phyloP scores from a whole-genome alignment of 2,113 vertebrate species.

The Lagopus leucura region DNA sequence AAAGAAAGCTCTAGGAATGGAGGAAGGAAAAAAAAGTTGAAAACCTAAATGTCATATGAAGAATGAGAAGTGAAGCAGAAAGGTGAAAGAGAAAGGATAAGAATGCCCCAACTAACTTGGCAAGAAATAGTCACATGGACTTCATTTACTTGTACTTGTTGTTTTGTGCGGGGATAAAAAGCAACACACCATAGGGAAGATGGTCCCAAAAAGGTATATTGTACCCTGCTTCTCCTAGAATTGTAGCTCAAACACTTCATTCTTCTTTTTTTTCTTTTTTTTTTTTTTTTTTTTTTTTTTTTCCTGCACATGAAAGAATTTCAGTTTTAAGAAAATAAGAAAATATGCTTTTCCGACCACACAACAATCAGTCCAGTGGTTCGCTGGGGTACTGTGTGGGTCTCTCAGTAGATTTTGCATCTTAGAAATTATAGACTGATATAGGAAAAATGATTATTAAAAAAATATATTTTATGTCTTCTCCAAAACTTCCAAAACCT shows the following conservation, averaged over 20 bases:
- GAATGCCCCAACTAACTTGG: background rate
- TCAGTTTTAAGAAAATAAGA: background rate
- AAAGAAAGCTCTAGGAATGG: background rate
- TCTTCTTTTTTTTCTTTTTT: background rate
- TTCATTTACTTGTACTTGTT: background rate
- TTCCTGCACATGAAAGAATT: background rate
- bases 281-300: background rate
- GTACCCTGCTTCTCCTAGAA: background rate
- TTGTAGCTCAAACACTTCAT: background rate
- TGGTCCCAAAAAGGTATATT: background rate
- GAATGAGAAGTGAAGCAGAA: background rate
- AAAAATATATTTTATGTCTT: background rate
- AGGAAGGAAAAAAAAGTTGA: background rate
- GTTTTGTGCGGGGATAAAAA: background rate
- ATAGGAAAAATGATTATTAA: background rate
- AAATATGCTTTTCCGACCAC: background rate
- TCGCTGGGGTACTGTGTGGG: background rate
- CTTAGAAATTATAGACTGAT: background rate
- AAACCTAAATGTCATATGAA: background rate
- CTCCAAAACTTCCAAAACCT: background rate
- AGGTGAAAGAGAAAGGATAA: background rate
- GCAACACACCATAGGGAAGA: rapidly evolving
- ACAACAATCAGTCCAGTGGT: background rate
- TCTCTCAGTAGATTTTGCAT: background rate
- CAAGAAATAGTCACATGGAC: background rate